A percentile compares a stretch with the other conserved stretches of the same genome.
Conservation (phyloP, 2,113 vertebrate genomes). For the Aix galericulata region DNA sequence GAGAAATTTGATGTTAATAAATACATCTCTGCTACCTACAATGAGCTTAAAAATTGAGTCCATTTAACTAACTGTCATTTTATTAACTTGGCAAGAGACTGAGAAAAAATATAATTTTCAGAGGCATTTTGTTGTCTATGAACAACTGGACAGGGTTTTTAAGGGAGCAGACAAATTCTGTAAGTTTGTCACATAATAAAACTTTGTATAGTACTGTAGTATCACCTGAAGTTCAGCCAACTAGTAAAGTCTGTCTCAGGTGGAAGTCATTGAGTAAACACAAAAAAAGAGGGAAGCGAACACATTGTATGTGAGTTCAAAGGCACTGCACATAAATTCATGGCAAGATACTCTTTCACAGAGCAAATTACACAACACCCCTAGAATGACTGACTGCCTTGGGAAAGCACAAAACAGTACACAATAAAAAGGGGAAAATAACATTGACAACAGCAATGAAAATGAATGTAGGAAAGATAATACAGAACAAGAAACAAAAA, state of each 20-base stretch:
- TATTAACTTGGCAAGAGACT: not conserved
- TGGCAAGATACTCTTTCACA: slow-evolving; percentile 28
- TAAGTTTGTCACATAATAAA: not conserved
- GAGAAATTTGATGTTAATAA: not conserved
- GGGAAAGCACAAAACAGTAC: slow-evolving; percentile 46
- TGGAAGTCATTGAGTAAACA: not conserved
- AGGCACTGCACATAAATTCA: slow-evolving; percentile 2
- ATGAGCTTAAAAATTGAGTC: not conserved
- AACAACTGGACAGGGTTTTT: not conserved
- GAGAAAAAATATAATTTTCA: not conserved
- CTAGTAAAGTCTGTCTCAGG: not conserved
- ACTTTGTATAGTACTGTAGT: not conserved
- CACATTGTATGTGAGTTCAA: not conserved
- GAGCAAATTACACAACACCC: slow-evolving; percentile 35
- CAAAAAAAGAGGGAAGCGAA: not conserved
- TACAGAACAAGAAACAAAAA: not conserved
- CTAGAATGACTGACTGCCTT: slow-evolving; percentile 28
- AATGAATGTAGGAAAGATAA: slow-evolving; percentile 11
- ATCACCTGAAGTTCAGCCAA: not conserved
- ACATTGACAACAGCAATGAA: slow-evolving; percentile 2
- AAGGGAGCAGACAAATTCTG: not conserved
- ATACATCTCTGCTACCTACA: not conserved
- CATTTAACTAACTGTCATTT: not conserved
- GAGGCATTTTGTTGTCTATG: not conserved
- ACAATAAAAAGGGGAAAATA: not conserved